A percentile compares a stretch with the other conserved stretches of the same genome.
Conservation (phyloP, 2,113 vertebrate genomes). For the Sceloporus undulatus region DNA sequence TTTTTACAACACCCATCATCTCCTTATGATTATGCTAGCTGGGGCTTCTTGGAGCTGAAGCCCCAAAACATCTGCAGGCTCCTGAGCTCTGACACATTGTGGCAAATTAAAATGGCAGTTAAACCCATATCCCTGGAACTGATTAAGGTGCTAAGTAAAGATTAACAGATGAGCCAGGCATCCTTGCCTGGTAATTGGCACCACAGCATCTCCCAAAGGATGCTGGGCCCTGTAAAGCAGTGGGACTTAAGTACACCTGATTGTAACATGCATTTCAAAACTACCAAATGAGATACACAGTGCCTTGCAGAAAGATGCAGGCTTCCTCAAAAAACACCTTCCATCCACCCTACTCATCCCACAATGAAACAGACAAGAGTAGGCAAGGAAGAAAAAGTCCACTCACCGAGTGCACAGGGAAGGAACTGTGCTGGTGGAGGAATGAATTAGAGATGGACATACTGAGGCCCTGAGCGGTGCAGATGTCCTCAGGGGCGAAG, state of each 20-base stretch:
- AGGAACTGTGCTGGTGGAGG: slow-evolving; percentile 94
- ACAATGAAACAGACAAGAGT: neutral
- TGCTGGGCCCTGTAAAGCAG: no score
- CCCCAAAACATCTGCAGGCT: neutral
- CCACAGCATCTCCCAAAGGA: no score
- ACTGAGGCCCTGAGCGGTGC: slow-evolving; percentile 93
- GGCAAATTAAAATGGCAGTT: neutral
- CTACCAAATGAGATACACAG: neutral
- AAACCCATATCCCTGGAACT: neutral
- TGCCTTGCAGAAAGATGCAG: no score
- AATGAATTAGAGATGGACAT: slow-evolving; percentile 99
- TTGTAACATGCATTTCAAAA: neutral
- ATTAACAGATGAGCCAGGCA: neutral
- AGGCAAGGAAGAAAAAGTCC: neutral
- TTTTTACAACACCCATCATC: no score
- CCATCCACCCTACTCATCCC: neutral
- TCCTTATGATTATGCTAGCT: no score
- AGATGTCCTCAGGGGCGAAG: slow-evolving; percentile 90
- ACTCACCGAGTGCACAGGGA: slow-evolving; percentile 96
- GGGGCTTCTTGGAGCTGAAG: no score
- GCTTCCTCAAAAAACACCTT: no score
- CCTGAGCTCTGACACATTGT: neutral
- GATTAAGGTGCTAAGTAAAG: neutral
- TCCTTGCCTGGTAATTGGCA: neutral
- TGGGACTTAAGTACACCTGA: no score